These are phyloP conservation scores for Plectropomus leopardus DNA, from an alignment of 2,113 vertebrate genomes.

Conservation along the genomic window DNA sequence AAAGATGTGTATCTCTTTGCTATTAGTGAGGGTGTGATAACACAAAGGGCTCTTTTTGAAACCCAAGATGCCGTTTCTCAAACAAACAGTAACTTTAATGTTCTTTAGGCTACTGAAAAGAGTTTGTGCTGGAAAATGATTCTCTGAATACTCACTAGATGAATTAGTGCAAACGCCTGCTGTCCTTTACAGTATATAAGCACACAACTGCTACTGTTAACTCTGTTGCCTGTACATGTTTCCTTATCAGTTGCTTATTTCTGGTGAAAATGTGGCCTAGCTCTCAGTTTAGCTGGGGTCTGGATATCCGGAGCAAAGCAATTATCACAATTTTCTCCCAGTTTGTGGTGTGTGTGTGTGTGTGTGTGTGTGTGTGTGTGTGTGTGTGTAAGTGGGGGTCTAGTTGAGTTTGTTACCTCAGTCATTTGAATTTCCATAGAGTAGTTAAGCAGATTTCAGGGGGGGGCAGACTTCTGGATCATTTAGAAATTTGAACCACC, in stretches of 20 bases:
- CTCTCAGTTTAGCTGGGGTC: conserved; percentile 64
- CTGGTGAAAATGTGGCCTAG: conserved; percentile 64
- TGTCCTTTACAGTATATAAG: background rate
- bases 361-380: conserved; percentile 25
- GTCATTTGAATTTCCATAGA: conserved; percentile 67
- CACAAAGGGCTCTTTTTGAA: background rate
- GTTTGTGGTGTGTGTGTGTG: conserved; percentile 67
- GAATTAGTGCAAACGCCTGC: conserved; percentile 2
- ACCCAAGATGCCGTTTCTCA: conserved; percentile 1
- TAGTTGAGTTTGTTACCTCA: conserved; percentile 56
- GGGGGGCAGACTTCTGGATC: conserved; percentile 23
- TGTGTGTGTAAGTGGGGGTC: conserved; percentile 4
- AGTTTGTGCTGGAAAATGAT: background rate
- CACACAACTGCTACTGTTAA: background rate
- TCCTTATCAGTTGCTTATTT: conserved; percentile 41
- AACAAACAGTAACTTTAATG: background rate
- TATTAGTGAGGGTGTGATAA: background rate
- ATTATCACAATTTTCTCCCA: conserved; percentile 82
- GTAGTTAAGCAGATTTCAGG: conserved; percentile 44
- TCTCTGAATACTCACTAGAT: conserved; percentile 1
- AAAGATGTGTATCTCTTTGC: conserved; percentile 38
- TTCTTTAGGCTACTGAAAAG: background rate
- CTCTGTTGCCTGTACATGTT: background rate
- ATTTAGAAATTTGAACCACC: conserved; percentile 48
- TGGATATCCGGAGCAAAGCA: conserved; percentile 80